phyloP scores from a whole-genome alignment of 2,888 invertebrate genomes.

The Fragum sueziense region DNA sequence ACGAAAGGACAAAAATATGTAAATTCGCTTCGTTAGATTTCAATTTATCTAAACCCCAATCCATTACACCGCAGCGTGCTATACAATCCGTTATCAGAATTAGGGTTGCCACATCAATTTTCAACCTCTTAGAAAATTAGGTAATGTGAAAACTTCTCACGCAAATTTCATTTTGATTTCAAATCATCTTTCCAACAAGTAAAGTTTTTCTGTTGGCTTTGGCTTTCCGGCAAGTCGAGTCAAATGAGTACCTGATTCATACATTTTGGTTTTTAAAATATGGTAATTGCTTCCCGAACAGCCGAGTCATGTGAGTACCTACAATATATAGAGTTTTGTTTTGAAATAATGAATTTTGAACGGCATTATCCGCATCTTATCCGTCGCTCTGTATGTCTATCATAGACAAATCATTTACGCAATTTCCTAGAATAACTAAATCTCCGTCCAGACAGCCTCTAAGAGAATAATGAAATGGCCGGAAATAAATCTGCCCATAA shows the following conservation, averaged over 20 bases:
- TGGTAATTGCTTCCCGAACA: too few relatives aligned
- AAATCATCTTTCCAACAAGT: too few relatives aligned
- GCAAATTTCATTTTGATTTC: background rate
- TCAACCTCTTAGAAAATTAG: background rate
- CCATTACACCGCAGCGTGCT: background rate
- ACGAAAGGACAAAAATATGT: too few relatives aligned
- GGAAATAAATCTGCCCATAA: conserved; percentile 5
- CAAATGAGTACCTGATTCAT: too few relatives aligned
- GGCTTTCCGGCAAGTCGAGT: too few relatives aligned
- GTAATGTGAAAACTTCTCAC: background rate
- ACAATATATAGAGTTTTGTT: too few relatives aligned
- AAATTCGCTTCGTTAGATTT: background rate
- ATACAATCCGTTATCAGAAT: background rate
- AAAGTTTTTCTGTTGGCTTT: too few relatives aligned
- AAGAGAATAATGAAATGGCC: conserved; percentile 1
- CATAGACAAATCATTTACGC: background rate
- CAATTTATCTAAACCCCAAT: background rate
- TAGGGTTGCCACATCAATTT: background rate
- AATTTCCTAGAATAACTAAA: background rate
- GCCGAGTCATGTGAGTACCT: too few relatives aligned
- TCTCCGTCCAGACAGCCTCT: background rate
- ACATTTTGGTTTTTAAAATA: too few relatives aligned
- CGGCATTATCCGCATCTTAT: too few relatives aligned
- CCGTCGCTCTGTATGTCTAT: too few relatives aligned
- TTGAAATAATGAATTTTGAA: too few relatives aligned